Conservation (phyloP, 2,888 invertebrate genomes). For the Limnephilus auricula region DNA sequence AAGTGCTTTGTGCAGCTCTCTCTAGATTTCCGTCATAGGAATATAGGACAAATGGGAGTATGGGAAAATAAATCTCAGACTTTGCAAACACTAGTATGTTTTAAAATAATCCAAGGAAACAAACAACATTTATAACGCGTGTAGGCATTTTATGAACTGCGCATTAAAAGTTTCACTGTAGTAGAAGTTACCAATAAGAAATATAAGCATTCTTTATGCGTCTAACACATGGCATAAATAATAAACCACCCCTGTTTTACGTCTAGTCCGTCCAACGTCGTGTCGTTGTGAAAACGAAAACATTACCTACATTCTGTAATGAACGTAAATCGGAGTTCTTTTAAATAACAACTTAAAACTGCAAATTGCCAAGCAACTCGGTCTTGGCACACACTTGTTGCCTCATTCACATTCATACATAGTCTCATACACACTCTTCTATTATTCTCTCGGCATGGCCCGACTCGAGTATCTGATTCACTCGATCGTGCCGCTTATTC, state of each 20-base stretch:
- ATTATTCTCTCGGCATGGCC: too few relatives aligned
- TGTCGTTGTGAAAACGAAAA: neutral
- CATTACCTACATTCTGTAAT: too few relatives aligned
- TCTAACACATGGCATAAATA: neutral
- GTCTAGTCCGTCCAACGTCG: neutral
- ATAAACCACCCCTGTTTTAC: neutral
- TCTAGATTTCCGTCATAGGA: neutral
- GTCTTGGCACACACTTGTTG: too few relatives aligned
- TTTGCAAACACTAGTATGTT: neutral
- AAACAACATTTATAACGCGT: neutral
- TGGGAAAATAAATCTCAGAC: neutral
- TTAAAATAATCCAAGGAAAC: neutral
- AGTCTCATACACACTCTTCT: too few relatives aligned
- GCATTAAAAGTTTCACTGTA: neutral
- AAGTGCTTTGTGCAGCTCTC: neutral
- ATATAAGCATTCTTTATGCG: neutral
- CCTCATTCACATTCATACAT: too few relatives aligned
- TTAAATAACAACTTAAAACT: too few relatives aligned
- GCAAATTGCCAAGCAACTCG: too few relatives aligned
- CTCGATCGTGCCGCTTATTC: too few relatives aligned
- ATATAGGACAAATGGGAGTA: neutral
- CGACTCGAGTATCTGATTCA: too few relatives aligned
- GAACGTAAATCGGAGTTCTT: too few relatives aligned
- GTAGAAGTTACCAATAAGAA: neutral
- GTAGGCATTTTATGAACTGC: neutral